A percentile compares a stretch with the other conserved stretches of the same genome.
phyloP scores from a whole-genome alignment of 2,113 vertebrate species.

The Burhinus bistriatus region DNA sequence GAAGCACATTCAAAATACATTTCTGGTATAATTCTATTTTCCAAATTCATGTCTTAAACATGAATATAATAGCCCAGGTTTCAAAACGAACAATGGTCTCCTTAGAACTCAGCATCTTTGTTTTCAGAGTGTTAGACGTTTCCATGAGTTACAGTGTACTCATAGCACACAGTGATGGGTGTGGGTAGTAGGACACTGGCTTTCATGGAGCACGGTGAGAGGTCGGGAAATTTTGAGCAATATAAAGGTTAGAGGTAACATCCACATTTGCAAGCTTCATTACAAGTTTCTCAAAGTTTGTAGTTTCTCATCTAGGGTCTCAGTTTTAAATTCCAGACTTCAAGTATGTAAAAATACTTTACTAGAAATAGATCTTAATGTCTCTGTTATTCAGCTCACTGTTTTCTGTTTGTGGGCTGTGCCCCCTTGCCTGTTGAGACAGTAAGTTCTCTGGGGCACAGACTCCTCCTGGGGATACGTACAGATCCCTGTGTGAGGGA shows the following conservation, averaged over 20 bases:
- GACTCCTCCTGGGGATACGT: background rate
- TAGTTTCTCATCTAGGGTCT: background rate
- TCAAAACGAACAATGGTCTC: background rate
- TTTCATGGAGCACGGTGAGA: background rate
- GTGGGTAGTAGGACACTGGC: background rate
- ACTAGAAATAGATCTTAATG: background rate
- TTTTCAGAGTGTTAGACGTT: conserved; percentile 3
- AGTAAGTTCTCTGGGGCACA: background rate
- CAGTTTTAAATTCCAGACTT: background rate
- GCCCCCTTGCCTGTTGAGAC: background rate
- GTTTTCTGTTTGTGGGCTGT: background rate
- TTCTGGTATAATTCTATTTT: conserved; percentile 28
- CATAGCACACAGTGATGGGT: background rate
- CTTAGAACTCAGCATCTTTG: background rate
- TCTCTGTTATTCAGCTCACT: background rate
- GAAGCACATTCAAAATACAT: conserved; percentile 26
- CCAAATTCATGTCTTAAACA: conserved; percentile 2
- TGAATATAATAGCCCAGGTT: background rate
- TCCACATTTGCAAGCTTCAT: background rate
- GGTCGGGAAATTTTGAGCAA: background rate
- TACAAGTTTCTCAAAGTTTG: background rate
- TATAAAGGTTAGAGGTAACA: background rate
- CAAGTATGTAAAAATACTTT: background rate
- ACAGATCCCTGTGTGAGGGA: background rate
- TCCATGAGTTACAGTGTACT: background rate